Percentiles rank a stretch among this genome's conserved stretches.
phyloP scores from a whole-genome alignment of 2,797 vertebrate species.

The Sebastes ruberrimus region DNA sequence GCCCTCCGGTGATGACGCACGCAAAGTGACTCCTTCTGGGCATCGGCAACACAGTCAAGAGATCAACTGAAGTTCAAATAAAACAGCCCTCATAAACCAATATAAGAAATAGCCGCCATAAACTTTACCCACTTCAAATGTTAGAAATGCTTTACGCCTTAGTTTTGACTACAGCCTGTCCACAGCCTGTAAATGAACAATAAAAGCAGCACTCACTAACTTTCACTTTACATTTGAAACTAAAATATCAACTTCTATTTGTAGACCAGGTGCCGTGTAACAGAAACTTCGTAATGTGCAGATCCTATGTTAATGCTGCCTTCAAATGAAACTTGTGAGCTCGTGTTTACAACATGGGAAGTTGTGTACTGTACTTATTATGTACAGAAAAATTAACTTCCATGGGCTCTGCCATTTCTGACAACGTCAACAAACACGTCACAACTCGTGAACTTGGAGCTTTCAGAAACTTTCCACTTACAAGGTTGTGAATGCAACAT shows the following conservation, averaged over 20 bases:
- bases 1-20: background rate
- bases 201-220: background rate
- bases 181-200: background rate
- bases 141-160: background rate
- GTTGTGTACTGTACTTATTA: too few species aligned
- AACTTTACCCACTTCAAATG: background rate
- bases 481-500: fast-evolving
- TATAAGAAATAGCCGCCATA: background rate
- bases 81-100: background rate
- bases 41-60: background rate
- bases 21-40: background rate
- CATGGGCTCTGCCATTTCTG: too few species aligned
- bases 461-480: too few species aligned
- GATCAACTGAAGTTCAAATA: background rate
- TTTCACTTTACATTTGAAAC: background rate
- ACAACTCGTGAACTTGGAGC: fast-evolving
- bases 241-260: background rate
- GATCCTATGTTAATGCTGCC: too few species aligned
- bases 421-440: too few species aligned
- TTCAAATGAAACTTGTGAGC: too few species aligned
- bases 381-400: too few species aligned
- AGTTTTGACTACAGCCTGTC: background rate
- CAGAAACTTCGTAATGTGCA: too few species aligned
- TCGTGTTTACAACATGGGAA: too few species aligned
- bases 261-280: fast-evolving